Evolutionary conservation across 2,888 invertebrate genomes (phyloP).

Genomic region (Stratiomys singularior): DNA sequence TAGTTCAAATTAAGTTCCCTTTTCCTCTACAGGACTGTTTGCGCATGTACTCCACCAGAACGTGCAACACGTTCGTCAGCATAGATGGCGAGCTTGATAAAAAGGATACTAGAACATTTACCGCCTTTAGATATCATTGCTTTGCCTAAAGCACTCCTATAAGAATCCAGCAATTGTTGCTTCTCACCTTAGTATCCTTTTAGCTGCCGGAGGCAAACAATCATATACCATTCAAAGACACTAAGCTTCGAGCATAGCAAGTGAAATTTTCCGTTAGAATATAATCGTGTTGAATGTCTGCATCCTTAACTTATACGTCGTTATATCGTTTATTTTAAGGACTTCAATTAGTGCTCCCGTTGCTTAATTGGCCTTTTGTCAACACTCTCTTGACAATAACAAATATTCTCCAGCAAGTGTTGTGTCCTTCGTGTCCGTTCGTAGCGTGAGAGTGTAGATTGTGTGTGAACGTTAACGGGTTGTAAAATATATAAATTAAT

Average conservation of each 20-base stretch:
- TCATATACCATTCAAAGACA: neutral
- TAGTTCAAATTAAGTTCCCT: too few relatives aligned
- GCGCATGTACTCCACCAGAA: constrained; percentile 20
- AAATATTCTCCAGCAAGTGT: too few relatives aligned
- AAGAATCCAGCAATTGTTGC: constrained; percentile 27
- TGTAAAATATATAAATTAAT: constrained; percentile 11
- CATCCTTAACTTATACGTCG: neutral
- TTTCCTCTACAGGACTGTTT: neutral
- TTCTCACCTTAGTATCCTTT: constrained; percentile 26
- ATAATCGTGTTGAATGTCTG: neutral
- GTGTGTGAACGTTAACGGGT: constrained; percentile 67
- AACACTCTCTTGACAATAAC: too few relatives aligned
- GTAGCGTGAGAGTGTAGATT: too few relatives aligned
- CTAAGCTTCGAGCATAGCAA: neutral
- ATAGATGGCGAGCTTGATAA: constrained; percentile 14
- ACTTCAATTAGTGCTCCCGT: constrained; percentile 68
- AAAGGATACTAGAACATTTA: constrained; percentile 20
- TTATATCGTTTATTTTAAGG: neutral
- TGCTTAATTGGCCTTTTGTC: constrained; percentile 65
- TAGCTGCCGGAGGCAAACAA: neutral
- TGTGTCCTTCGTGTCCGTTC: too few relatives aligned
- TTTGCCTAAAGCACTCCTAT: constrained; percentile 10
- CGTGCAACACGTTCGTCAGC: constrained; percentile 34
- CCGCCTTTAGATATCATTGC: constrained; percentile 14
- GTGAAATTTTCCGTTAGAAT: constrained; percentile 20